phyloP scores from a whole-genome alignment of 2,888 invertebrate species.

The Eledone cirrhosa region DNA sequence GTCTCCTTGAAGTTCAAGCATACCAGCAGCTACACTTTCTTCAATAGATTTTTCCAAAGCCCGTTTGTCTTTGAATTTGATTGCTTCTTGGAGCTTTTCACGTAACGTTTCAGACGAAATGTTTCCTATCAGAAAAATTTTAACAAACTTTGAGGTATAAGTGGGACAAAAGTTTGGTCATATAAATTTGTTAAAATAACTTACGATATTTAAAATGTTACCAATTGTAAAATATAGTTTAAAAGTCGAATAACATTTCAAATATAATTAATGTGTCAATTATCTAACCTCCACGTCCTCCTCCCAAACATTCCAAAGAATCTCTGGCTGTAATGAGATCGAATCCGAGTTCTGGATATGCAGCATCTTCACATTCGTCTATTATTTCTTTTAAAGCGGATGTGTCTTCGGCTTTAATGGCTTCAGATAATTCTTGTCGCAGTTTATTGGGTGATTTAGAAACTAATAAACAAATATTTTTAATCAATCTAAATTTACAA shows the following conservation, averaged over 20 bases:
- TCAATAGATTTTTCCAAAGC: neutral
- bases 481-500: too few relatives aligned
- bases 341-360: neutral
- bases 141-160: too few relatives aligned
- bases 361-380: neutral
- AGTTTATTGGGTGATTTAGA: neutral
- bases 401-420: neutral
- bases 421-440: neutral
- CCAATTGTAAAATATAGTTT: too few relatives aligned
- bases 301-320: neutral
- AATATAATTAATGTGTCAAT: too few relatives aligned
- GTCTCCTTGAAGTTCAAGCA: conserved; percentile 4
- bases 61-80: conserved; percentile 4
- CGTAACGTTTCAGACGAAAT: neutral
- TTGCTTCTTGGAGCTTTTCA: neutral
- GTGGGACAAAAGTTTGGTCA: too few relatives aligned
- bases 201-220: too few relatives aligned
- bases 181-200: too few relatives aligned
- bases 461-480: neutral
- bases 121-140: too few relatives aligned
- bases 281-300: conserved; percentile 1
- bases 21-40: neutral
- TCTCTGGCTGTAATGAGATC: conserved; percentile 4
- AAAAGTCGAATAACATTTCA: too few relatives aligned
- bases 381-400: neutral